Conservation (phyloP, 92 coral and sea anemone species). For the Palythoa grandis region DNA sequence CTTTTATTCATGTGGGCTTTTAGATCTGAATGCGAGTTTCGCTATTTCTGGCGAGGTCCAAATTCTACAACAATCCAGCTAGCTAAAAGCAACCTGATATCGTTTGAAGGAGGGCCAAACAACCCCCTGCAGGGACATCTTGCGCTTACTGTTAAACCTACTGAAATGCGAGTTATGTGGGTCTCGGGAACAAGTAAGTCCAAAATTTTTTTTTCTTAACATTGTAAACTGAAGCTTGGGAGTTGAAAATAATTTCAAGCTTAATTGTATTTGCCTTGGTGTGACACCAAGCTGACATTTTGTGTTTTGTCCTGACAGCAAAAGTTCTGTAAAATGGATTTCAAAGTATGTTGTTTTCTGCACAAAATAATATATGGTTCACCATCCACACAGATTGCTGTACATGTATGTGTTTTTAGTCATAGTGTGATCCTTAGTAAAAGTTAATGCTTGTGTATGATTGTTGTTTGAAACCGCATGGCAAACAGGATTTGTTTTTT, state of each 20-base stretch:
- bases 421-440: too few species aligned
- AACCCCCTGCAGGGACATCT: slow-evolving; percentile 85
- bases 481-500: too few species aligned
- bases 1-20: not conserved
- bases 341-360: too few species aligned
- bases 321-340: too few species aligned
- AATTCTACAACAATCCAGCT: slow-evolving; percentile 46
- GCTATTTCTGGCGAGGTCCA: slow-evolving; percentile 70
- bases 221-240: too few species aligned
- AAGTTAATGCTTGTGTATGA: not conserved
- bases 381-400: too few species aligned
- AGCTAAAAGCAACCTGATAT: slow-evolving; percentile 76
- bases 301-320: too few species aligned
- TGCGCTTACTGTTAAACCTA: slow-evolving; percentile 91
- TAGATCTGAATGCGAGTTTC: slow-evolving; percentile 75
- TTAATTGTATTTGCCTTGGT: too few species aligned
- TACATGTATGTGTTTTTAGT: too few species aligned
- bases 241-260: too few species aligned
- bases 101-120: slow-evolving; percentile 83
- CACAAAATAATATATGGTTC: too few species aligned
- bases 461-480: not conserved
- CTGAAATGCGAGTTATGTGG: slow-evolving; percentile 96
- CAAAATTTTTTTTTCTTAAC: not conserved
- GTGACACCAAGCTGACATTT: too few species aligned
- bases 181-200: slow-evolving; percentile 90